Evolutionary conservation across 2,113 vertebrate genomes (phyloP), one percentile per base, ranked within the genome.

Genomic region (Microtus oregoni): DNA sequence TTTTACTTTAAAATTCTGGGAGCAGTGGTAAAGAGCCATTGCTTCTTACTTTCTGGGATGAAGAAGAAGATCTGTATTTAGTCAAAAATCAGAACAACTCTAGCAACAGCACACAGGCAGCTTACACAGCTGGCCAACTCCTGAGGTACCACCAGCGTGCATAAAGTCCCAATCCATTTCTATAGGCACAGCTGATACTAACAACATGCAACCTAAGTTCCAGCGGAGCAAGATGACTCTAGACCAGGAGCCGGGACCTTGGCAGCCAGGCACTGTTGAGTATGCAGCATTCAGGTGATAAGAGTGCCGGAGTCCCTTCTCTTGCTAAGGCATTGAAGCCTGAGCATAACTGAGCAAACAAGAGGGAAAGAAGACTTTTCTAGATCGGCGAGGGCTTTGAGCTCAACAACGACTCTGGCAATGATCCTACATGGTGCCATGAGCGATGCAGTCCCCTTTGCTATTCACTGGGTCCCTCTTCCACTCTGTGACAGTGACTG

Each of bases 141-240:
- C 82, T 93, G 97, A 98, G 97, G 96, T 93, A 93, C 92, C 85
- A 75, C 65, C 30, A 19, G 83, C 78, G 47, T 47, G 92, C 55
- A 63, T 92, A 2, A 24, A 81, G 87, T 58, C 94, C 8, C 7
- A 28, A 77, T 20, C 89, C 79, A 24, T 86, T 76, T 89, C 92
- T 50, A 3, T 70, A 19, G 88, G 86, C 38, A 79, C 44, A 90
- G 86, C 92, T 94, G n/a, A 96, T 88, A 75, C 94, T 30, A 85
- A 81, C 6, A 92, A 93, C 85, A 90, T 61, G 58, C 92, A 91
- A 52, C 81, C 79, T 55, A 50, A 92, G 85, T 77, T 26, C 82
- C 52, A 90, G 58, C 78, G 86, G 68, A 38, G 96, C 86, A 96
- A 65, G 12, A 78, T 2, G 9, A 90, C 61, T 73, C 52, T 35